Conservation (phyloP, 2,113 vertebrate species). For the Carollia perspicillata region DNA sequence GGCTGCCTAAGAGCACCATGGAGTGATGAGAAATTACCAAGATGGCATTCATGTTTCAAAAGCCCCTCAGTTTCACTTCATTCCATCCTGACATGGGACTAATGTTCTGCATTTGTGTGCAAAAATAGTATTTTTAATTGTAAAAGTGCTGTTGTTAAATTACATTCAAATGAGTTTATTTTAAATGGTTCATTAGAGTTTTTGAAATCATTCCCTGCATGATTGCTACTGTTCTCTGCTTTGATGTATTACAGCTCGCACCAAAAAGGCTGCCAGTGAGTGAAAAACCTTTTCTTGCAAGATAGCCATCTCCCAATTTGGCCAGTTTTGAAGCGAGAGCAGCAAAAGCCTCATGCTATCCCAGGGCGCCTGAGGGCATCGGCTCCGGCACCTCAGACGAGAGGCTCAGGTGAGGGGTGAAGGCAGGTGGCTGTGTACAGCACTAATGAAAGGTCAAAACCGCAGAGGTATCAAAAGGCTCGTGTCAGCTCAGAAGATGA, state of each 20-base stretch:
- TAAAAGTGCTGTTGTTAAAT: slow-evolving; percentile 82
- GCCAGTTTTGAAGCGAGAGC: slow-evolving; percentile 63
- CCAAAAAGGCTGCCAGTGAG: slow-evolving; percentile 23
- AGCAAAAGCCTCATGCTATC: slow-evolving; percentile 10
- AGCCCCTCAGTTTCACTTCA: slow-evolving; percentile 79
- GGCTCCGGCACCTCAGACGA: background rate
- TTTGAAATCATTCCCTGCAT: slow-evolving; percentile 76
- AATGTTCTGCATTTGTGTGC: slow-evolving; percentile 80
- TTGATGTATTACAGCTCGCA: slow-evolving; percentile 75
- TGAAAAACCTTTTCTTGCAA: slow-evolving; percentile 64
- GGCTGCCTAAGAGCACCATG: slow-evolving; percentile 69
- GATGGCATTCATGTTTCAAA: slow-evolving; percentile 79
- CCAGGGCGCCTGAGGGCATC: background rate
- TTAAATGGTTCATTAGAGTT: slow-evolving; percentile 82
- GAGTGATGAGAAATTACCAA: slow-evolving; percentile 81
- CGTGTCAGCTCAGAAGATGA: slow-evolving; percentile 64
- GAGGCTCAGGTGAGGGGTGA: slow-evolving; percentile 32
- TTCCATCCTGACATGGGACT: slow-evolving; percentile 79
- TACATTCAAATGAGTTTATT: slow-evolving; percentile 84
- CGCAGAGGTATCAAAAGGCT: slow-evolving; percentile 63
- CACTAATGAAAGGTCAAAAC: slow-evolving; percentile 64
- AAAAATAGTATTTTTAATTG: slow-evolving; percentile 83
- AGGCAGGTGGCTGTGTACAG: slow-evolving; percentile 37
- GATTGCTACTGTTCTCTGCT: slow-evolving; percentile 70
- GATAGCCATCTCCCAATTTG: slow-evolving; percentile 50